Evolutionary conservation across 1,140 invertebrate genomes (phyloP).

Genomic region (Rhyzopertha dominica): DNA sequence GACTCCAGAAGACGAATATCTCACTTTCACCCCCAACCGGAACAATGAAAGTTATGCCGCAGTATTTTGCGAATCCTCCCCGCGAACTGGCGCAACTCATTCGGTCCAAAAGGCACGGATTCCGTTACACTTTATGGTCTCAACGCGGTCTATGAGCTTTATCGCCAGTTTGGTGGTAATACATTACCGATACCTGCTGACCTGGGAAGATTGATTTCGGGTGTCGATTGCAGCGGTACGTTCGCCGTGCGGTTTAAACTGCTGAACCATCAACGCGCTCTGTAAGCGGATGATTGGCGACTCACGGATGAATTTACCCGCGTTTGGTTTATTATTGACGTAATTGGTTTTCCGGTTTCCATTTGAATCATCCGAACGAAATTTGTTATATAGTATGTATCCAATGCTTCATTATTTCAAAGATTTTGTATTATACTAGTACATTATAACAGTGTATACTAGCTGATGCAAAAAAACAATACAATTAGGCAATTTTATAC

Average conservation of each 20-base stretch:
- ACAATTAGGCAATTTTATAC: no score
- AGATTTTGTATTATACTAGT: no score
- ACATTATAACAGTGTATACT: no score
- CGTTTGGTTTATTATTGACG: no score
- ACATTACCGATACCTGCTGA: slow-evolving; percentile 35
- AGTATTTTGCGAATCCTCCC: slow-evolving; percentile 33
- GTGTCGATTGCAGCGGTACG: slow-evolving; percentile 13
- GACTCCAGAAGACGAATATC: slow-evolving; percentile 27
- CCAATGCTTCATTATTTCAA: no score
- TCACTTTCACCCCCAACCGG: slow-evolving; percentile 33
- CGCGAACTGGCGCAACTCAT: slow-evolving; percentile 22
- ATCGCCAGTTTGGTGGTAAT: slow-evolving; percentile 25
- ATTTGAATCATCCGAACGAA: no score
- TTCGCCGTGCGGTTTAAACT: slow-evolving; percentile 5
- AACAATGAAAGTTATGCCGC: slow-evolving; percentile 36
- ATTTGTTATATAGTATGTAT: no score
- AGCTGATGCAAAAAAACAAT: no score
- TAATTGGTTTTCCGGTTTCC: no score
- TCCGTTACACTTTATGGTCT: slow-evolving; percentile 32
- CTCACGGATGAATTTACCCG: no score
- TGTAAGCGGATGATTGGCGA: no score
- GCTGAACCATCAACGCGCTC: no score
- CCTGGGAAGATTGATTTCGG: slow-evolving; percentile 34
- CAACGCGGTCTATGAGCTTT: slow-evolving; percentile 33
- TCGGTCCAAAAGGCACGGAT: slow-evolving; percentile 32